Conservation (phyloP, 2,888 invertebrate species). For the Lasioglossum vierecki region DNA sequence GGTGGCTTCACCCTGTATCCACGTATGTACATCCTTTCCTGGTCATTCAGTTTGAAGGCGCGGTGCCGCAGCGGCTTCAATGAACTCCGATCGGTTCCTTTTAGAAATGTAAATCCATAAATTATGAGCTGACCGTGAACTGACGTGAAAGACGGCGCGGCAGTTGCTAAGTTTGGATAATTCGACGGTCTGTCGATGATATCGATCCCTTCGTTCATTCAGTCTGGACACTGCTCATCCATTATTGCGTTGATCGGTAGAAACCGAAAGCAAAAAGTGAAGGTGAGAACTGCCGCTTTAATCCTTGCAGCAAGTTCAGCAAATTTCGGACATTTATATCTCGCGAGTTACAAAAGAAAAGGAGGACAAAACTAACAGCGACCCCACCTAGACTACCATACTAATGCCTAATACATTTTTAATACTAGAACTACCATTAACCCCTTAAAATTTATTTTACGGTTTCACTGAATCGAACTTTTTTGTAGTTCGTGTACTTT, state of each 20-base stretch:
- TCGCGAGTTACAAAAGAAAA: too few species aligned
- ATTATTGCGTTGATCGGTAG: not conserved
- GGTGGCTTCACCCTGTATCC: constrained; percentile 48
- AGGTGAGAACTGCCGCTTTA: not conserved
- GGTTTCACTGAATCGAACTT: too few species aligned
- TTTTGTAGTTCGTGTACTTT: too few species aligned
- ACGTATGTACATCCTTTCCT: constrained; percentile 23
- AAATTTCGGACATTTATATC: not conserved
- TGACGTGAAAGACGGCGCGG: not conserved
- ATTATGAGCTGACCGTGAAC: constrained; percentile 43
- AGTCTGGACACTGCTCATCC: not conserved
- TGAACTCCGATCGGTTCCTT: constrained; percentile 59
- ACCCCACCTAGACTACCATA: too few species aligned
- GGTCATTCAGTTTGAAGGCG: constrained; percentile 70
- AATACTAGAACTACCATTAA: too few species aligned
- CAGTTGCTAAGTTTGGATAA: constrained; percentile 35
- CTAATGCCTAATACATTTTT: too few species aligned
- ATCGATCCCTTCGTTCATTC: constrained; percentile 38
- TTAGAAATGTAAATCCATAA: constrained; percentile 55
- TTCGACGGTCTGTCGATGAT: constrained; percentile 23
- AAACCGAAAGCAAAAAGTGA: not conserved
- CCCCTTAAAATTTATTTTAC: too few species aligned
- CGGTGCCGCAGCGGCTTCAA: constrained; percentile 64
- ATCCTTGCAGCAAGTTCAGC: not conserved
- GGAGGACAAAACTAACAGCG: too few species aligned